Percentiles rank a stretch among this genome's conserved stretches.
Conservation (phyloP, 2,797 vertebrate genomes). For the Anabas testudineus region DNA sequence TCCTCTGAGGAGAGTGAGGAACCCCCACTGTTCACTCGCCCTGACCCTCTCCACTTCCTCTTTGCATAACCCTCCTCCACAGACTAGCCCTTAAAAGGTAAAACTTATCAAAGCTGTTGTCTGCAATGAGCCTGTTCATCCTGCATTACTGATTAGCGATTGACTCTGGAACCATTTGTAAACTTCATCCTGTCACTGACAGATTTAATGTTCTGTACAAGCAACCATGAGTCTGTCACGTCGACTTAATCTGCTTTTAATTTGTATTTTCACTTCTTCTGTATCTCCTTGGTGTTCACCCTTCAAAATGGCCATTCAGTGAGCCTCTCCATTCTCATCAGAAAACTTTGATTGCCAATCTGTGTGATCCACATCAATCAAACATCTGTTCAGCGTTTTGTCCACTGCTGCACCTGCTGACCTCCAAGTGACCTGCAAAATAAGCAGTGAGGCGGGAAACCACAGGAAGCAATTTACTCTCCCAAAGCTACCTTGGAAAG, state of each 20-base stretch:
- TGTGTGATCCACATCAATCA: slow-evolving; percentile 88
- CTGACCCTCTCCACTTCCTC: slow-evolving; percentile 67
- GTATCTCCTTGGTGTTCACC: slow-evolving; percentile 75
- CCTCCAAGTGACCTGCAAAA: slow-evolving; percentile 88
- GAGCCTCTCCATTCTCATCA: slow-evolving; percentile 80
- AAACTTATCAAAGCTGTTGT: slow-evolving; percentile 75
- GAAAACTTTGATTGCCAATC: slow-evolving; percentile 86
- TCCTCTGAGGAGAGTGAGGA: slow-evolving; percentile 59
- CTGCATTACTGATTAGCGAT: slow-evolving; percentile 79
- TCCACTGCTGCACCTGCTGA: slow-evolving; percentile 86
- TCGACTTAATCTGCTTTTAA: slow-evolving; percentile 73
- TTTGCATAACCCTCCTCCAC: slow-evolving; percentile 62
- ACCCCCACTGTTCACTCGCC: slow-evolving; percentile 62
- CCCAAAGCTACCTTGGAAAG: slow-evolving; percentile 76
- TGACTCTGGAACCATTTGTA: slow-evolving; percentile 58
- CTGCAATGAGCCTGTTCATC: slow-evolving; percentile 74
- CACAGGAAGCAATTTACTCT: slow-evolving; percentile 79
- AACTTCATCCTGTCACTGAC: slow-evolving; percentile 72
- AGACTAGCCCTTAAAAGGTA: slow-evolving; percentile 57
- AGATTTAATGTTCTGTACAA: slow-evolving; percentile 72
- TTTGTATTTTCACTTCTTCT: slow-evolving; percentile 77
- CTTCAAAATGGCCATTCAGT: slow-evolving; percentile 75
- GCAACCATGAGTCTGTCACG: slow-evolving; percentile 56
- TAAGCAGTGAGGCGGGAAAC: slow-evolving; percentile 56
- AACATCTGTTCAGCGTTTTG: slow-evolving; percentile 84